Evolutionary conservation across 64 coral and sea anemone species (phyloP), one percentile per base, ranked within the genome.

Genomic region (Pocillopora damicornis): DNA sequence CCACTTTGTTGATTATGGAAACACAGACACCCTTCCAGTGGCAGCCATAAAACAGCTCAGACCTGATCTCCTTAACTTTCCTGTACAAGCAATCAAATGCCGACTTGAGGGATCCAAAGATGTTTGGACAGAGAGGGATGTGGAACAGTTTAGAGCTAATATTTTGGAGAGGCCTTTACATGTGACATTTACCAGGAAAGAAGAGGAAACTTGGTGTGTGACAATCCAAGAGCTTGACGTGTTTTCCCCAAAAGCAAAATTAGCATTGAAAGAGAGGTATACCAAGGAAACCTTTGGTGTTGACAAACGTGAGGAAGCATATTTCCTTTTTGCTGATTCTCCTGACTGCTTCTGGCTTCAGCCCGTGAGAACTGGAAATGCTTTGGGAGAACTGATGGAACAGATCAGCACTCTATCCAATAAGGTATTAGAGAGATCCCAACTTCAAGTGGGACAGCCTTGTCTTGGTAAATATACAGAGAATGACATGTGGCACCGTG

Each of bases 1-100:
- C 35, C 62, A 65, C 2, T 99, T 93, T 76, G 88, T 99, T 81
- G 97, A 99, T 45, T 95, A 93, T 89, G 97, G 97, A 22, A 99
- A 99, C 68, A 67, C 79, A 82, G 97, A 94, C 62, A 84, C 71
- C 11, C 77, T 89, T 22, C 60, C 61, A 15, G 80, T 93, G 20
- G 74, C 73, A 86, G 69, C 76, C 5, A 68, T 95, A 16, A 95
- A 92, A 60, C 59, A 75, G 11, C 80, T 99, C 15, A 68, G 69
- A 9, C 68, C 84, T 22, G 59, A 91, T 9, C 76, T 99, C 13
- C 81, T 85, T 63, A 65, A 37, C 66, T 76, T 92, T 12, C 92
- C 92, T 37, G 14, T 88, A 13, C 93, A 91, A 89, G 90, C 93
- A 75, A 35, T 99, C 59, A 79, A 61, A 25, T 99, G 97, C 45